phyloP scores from a whole-genome alignment of 2,888 invertebrate species.

The Ormyrus pomaceus region DNA sequence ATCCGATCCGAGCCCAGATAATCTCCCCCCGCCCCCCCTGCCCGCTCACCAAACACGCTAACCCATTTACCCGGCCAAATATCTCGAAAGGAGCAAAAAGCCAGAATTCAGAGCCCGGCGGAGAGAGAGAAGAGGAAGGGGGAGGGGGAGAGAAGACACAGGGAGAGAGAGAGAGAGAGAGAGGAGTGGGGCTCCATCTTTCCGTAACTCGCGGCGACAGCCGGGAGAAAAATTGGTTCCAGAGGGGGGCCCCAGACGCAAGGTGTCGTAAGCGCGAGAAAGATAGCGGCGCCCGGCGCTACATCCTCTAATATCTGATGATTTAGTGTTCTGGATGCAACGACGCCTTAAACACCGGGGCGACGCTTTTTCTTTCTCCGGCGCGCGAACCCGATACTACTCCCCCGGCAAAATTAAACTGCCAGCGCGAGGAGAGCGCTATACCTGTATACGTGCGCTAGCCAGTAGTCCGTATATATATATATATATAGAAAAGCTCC shows the following conservation, averaged over 20 bases:
- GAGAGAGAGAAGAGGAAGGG: constrained; percentile 39
- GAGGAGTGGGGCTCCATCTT: constrained; percentile 65
- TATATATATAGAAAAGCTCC: too few species aligned
- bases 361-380: constrained; percentile 32
- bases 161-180: constrained; percentile 33
- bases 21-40: neutral
- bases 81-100: constrained; percentile 4
- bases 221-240: constrained; percentile 72
- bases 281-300: constrained; percentile 42
- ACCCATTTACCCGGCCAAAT: neutral
- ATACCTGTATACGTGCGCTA: constrained; percentile 20
- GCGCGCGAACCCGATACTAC: neutral
- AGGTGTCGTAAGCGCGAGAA: constrained; percentile 5
- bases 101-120: neutral
- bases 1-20: constrained; percentile 4
- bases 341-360: constrained; percentile 67
- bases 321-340: constrained; percentile 71
- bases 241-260: too few species aligned
- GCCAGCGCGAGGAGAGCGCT: constrained; percentile 36
- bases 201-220: constrained; percentile 72
- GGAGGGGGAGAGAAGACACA: constrained; percentile 52
- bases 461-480: too few species aligned
- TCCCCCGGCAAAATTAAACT: neutral
- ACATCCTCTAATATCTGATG: constrained; percentile 72
- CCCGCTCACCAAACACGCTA: neutral